Evolutionary conservation across 2,888 invertebrate species (phyloP), one percentile per base, ranked within the genome.

Genomic region (Spicauda simplicius): DNA sequence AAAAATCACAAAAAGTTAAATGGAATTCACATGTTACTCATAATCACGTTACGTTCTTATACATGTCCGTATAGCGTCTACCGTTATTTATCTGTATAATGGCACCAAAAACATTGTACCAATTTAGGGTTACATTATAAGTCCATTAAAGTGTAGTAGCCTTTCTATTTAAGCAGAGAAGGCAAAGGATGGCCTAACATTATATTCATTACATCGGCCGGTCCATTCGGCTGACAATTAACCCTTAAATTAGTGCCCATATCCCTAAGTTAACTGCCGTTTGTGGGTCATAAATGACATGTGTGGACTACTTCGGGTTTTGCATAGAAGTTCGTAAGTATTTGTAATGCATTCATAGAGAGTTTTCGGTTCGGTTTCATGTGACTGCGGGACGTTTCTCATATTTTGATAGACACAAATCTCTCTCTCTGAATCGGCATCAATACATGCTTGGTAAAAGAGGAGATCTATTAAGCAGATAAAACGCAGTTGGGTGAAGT

Each of bases 141-240:
- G 48, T 57, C 67, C 61, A 67, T 67, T 67, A 67, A 37, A 52
- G 56, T 18, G 18, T 53, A 33, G 56, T 41, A 60, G 18, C 50
- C 50, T 56, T 68, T 25, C 30, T 50, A 37, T 64, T 37, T 5
- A 41, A 41, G 41, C 16, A 41, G 41, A 67, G 72, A 71, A 71
- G 69, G 3, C 66, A 73, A 74, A 78, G 76, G 80, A 77, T 78
- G 78, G 69, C 53, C 41, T 65, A 55, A 69, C 50, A 69, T 82
- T 83, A 87, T 90, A 88, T 88, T 87, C 87, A 91, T 90, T 88
- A 88, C 82, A 82, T 78, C 76, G 81, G 84, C 81, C 80, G 83
- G 80, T 77, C 82, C 82, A 82, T 87, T 75, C 76, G 78, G 75
- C 72, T 77, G 81, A 80, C 87, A 80, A 89, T 90, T 90, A 88